Conservation (phyloP, 53 echinoderm and acorn worm species). For the Zoroaster sp. region DNA sequence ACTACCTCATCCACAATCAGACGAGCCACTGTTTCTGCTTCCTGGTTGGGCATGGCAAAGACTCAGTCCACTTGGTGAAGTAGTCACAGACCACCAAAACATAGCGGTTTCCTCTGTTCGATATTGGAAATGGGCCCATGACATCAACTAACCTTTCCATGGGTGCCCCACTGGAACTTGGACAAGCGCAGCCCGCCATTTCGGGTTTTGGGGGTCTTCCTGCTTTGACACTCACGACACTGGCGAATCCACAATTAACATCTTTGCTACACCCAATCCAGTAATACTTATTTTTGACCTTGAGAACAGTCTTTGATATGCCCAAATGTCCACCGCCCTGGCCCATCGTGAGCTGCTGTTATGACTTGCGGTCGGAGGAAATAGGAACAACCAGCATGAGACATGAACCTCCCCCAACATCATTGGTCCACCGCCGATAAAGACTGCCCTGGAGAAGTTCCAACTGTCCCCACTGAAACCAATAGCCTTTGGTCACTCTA, state of each 20-base stretch:
- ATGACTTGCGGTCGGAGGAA: background rate
- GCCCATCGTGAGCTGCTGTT: constrained; percentile 11
- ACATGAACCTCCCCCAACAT: background rate
- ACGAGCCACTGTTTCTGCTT: constrained; percentile 28
- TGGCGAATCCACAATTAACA: constrained; percentile 27
- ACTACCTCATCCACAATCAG: constrained; percentile 4
- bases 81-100: background rate
- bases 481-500: constrained; percentile 11
- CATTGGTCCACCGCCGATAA: background rate
- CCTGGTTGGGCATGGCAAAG: constrained; percentile 9
- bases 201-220: background rate
- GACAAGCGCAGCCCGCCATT: too few species aligned
- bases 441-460: constrained; percentile 10
- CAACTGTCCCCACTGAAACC: constrained; percentile 38
- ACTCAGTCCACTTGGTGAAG: constrained; percentile 42
- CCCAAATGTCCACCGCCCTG: constrained; percentile 20
- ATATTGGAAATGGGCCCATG: too few species aligned
- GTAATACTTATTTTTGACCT: constrained; percentile 12
- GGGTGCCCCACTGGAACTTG: too few species aligned
- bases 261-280: constrained; percentile 38
- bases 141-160: too few species aligned
- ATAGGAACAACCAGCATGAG: constrained; percentile 6
- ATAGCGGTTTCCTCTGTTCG: background rate
- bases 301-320: background rate
- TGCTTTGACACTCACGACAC: too few species aligned